Percentiles rank a stretch among this genome's conserved stretches.
These are phyloP conservation scores for Pristionchus entomophagus DNA, from an alignment of 2,888 invertebrate genomes.

Conservation along the genomic window DNA sequence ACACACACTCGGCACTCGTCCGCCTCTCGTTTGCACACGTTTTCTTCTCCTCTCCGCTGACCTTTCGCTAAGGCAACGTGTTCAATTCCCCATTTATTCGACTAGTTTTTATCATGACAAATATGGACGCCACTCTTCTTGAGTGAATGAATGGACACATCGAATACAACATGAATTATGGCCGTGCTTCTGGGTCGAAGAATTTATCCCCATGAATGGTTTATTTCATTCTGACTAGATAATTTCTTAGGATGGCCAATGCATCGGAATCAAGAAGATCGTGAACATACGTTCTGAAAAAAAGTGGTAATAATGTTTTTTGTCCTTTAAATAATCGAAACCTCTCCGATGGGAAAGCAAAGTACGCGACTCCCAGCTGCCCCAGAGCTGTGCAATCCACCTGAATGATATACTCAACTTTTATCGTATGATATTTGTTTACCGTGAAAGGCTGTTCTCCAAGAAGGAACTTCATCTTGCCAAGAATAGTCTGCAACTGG, in stretches of 20 bases:
- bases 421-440: not conserved
- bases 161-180: too few species aligned
- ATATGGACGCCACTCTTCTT: too few species aligned
- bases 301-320: not conserved
- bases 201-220: not conserved
- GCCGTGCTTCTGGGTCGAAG: not conserved
- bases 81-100: too few species aligned
- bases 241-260: not conserved
- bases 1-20: not conserved
- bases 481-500: constrained; percentile 9
- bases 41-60: not conserved
- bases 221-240: not conserved
- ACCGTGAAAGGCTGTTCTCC: constrained; percentile 6
- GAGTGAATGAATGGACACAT: too few species aligned
- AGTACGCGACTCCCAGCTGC: not conserved
- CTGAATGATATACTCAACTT: not conserved
- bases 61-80: not conserved
- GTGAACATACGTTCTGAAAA: not conserved
- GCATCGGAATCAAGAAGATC: not conserved
- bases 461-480: not conserved
- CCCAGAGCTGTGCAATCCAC: constrained; percentile 26
- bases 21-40: not conserved
- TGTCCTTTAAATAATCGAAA: not conserved
- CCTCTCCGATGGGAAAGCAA: not conserved
- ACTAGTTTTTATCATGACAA: too few species aligned